Evolutionary conservation across 2,797 vertebrate genomes (phyloP).

Genomic region (Basileuterus tristriatus): DNA sequence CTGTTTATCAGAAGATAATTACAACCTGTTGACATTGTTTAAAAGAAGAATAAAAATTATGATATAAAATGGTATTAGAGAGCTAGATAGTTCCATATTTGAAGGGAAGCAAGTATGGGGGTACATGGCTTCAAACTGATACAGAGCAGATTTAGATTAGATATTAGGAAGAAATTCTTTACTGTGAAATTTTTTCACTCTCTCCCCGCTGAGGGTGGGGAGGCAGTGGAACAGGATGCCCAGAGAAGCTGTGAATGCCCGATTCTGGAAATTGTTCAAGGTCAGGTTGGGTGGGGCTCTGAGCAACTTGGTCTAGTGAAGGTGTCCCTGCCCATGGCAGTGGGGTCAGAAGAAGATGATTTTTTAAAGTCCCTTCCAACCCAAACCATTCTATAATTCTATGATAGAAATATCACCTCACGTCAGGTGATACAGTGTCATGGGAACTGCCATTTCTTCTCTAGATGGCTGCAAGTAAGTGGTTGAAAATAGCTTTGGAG

Average conservation of each 20-base stretch:
- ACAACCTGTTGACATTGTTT: background rate
- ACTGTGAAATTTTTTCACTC: background rate
- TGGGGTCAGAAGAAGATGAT: background rate
- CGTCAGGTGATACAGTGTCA: background rate
- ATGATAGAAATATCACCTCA: background rate
- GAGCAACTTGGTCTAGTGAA: background rate
- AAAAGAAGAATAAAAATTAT: background rate
- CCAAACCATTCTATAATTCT: background rate
- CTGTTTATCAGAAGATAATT: background rate
- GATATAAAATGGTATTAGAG: background rate
- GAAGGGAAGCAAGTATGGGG: background rate
- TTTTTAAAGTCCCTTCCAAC: background rate
- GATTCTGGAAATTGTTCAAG: background rate
- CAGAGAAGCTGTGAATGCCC: background rate
- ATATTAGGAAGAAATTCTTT: background rate
- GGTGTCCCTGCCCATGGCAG: background rate
- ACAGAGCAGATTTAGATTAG: background rate
- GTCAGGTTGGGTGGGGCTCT: background rate
- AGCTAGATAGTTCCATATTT: background rate
- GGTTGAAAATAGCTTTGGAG: constrained; percentile 4
- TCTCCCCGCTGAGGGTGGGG: too few relatives aligned
- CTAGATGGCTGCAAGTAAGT: background rate
- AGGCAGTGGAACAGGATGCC: background rate
- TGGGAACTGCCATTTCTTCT: background rate
- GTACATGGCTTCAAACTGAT: background rate